phyloP scores from a whole-genome alignment of 2,888 invertebrate genomes.

The Drosophila paramelanica region DNA sequence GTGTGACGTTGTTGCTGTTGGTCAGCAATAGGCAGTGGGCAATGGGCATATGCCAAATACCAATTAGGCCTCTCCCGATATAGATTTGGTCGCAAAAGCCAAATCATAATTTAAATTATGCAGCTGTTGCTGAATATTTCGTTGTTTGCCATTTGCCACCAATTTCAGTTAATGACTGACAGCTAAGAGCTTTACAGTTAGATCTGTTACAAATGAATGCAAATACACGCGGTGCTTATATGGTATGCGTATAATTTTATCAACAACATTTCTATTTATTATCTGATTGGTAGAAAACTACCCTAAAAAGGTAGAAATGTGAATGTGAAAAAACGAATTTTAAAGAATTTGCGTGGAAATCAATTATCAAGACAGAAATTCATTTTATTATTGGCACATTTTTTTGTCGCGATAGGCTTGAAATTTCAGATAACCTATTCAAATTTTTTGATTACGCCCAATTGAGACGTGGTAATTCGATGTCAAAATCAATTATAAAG shows the following conservation, averaged over 20 bases:
- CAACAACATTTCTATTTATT: neutral
- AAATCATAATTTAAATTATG: slow-evolving; percentile 74
- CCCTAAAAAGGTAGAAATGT: too few species aligned
- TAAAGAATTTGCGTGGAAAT: too few species aligned
- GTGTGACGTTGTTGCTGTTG: slow-evolving; percentile 30
- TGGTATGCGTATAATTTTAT: neutral
- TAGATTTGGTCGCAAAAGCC: slow-evolving; percentile 60
- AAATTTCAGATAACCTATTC: too few species aligned
- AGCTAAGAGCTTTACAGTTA: slow-evolving; percentile 27
- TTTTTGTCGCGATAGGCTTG: too few species aligned
- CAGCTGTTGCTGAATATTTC: slow-evolving; percentile 32
- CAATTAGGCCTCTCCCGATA: slow-evolving; percentile 61
- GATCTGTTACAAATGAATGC: slow-evolving; percentile 3
- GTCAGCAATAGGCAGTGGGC: slow-evolving; percentile 4
- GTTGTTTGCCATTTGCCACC: slow-evolving; percentile 4
- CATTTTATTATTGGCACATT: too few species aligned
- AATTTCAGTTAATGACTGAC: slow-evolving; percentile 17
- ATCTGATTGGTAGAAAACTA: neutral
- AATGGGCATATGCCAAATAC: slow-evolving; percentile 34
- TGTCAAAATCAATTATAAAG: too few species aligned
- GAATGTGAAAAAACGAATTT: too few species aligned
- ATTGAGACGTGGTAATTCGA: too few species aligned
- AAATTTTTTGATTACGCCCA: too few species aligned
- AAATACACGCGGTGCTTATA: too few species aligned
- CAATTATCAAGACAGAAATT: too few species aligned